Evolutionary conservation across 2,113 vertebrate species (phyloP).

Genomic region (Tiliqua scincoides): DNA sequence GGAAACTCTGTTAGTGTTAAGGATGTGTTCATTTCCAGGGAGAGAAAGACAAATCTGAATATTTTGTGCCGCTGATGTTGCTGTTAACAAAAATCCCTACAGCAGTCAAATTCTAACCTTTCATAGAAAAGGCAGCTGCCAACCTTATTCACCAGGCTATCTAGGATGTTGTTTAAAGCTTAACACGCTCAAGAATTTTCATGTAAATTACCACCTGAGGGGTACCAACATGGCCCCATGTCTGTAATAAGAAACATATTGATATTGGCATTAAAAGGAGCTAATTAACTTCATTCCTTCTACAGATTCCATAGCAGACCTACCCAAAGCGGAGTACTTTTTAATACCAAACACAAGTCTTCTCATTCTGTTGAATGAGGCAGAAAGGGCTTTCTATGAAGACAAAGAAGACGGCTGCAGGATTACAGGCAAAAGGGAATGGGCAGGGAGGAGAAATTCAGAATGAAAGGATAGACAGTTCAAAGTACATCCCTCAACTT

Average conservation of each 20-base stretch:
- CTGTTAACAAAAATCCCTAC: slow-evolving; percentile 42
- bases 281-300: slow-evolving; percentile 69
- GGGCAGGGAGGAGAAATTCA: background rate
- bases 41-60: slow-evolving; percentile 50
- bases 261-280: slow-evolving; percentile 61
- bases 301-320: slow-evolving; percentile 40
- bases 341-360: slow-evolving; percentile 38
- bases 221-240: slow-evolving; percentile 46
- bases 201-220: slow-evolving; percentile 70
- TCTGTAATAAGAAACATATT: slow-evolving; percentile 60
- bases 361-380: background rate
- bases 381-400: slow-evolving; percentile 8
- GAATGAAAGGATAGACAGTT: slow-evolving; percentile 31
- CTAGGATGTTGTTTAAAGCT: slow-evolving; percentile 64
- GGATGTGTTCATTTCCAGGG: slow-evolving; percentile 51
- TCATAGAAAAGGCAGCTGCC: slow-evolving; percentile 29
- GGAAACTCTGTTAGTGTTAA: background rate
- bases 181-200: slow-evolving; percentile 55
- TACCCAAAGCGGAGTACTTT: slow-evolving; percentile 21
- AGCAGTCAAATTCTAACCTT: slow-evolving; percentile 50
- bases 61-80: background rate
- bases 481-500: slow-evolving; percentile 41
- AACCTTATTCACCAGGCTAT: slow-evolving; percentile 54
- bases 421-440: background rate
- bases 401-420: background rate